Base-by-base conservation (phyloP, 2,113 vertebrate species). In the Rattus rattus region DNA sequence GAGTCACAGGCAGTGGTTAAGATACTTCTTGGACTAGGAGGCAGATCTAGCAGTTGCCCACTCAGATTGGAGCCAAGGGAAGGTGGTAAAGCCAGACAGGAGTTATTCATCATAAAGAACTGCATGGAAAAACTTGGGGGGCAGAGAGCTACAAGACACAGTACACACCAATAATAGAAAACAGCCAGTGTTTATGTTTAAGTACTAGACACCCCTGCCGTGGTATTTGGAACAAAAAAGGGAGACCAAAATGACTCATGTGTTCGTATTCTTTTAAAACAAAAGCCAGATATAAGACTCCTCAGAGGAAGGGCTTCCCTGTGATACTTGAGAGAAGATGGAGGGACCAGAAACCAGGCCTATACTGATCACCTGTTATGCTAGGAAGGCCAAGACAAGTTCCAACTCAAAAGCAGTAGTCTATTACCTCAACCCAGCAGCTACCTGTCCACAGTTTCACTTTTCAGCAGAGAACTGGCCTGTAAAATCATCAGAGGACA, bases 181-280 rank as follows among this genome's bases (percentile, higher is more conserved):
- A 91, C 13, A 90, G 96, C 92, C 93, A 96, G 83, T 84, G 89
- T 90, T 96, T 72, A 83, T 33, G 22, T 54, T 90, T 91, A 73
- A 97, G 80, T 72, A 79, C 52, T 73, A 92, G 69, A 86, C 8
- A 54, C 30, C 54, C 72, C 63, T 47, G 30, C 72, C 69, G 72
- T n/a, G 4, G 54, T 90, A 95, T 0, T 93, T 90, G 88, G 69
- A 76, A 89, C 49, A 96, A 94, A 43, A 67, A 87, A 63, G 33
- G 20, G 63, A 81, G 83, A 94, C 93, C 75, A 97, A 77, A 97
- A 92, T 39, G 75, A 95, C 56, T 69, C 49, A 10, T 22, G 28
- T n/a, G 33, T 76, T 90, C 24, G 3, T 43, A 47, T 67, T 91
- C 65, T 86, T 94, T 94, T 59, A 83, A 90, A 70, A 97, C 30